phyloP scores from a whole-genome alignment of 2,113 vertebrate genomes.

The Ariopsis seemanni region DNA sequence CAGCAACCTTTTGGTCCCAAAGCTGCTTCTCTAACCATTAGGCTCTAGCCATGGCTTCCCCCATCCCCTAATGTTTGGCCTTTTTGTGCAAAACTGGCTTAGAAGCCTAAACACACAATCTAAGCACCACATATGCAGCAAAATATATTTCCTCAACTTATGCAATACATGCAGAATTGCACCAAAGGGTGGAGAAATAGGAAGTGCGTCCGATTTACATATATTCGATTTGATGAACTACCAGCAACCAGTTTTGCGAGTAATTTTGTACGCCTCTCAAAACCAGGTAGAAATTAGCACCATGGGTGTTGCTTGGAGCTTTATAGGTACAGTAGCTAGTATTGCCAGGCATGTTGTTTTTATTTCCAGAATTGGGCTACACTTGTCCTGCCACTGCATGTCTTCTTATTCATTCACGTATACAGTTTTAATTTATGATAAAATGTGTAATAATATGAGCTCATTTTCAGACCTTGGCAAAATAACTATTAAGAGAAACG shows the following conservation, averaged over 20 bases:
- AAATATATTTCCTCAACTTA: background rate
- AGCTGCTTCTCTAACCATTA: no score
- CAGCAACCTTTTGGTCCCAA: no score
- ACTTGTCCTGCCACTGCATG: background rate
- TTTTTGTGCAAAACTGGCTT: background rate
- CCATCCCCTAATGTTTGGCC: no score
- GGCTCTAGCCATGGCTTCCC: no score
- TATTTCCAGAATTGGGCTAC: background rate
- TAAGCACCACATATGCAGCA: background rate
- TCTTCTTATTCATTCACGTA: background rate
- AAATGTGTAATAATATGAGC: background rate
- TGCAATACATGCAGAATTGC: background rate
- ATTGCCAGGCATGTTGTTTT: constrained; percentile 1
- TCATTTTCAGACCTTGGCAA: background rate
- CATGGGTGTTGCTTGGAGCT: background rate
- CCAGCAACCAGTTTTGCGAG: background rate
- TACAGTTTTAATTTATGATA: background rate
- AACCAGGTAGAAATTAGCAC: background rate
- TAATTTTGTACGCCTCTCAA: background rate
- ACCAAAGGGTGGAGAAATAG: background rate
- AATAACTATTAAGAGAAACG: background rate
- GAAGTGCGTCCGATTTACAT: background rate
- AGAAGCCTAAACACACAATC: background rate
- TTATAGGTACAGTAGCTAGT: background rate
- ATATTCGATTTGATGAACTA: background rate